phyloP scores from a whole-genome alignment of 2,113 vertebrate species.

The Charadrius vociferus region DNA sequence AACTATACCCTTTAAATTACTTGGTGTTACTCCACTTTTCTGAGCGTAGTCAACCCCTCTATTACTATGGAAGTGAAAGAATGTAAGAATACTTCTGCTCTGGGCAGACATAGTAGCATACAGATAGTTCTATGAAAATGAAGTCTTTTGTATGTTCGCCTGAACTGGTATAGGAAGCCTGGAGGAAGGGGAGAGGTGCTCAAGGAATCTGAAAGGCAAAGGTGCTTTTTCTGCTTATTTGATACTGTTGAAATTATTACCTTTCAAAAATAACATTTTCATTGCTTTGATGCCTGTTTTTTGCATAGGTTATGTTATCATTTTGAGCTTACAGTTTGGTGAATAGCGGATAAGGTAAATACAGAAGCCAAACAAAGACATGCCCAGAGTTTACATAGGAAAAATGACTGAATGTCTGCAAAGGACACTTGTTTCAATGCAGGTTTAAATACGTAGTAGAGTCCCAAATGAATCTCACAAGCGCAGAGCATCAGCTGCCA shows the following conservation, averaged over 20 bases:
- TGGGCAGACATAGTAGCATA: neutral
- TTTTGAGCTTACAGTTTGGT: neutral
- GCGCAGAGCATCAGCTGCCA: neutral
- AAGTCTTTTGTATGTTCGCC: neutral
- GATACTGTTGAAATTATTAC: neutral
- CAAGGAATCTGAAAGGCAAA: neutral
- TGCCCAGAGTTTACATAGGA: neutral
- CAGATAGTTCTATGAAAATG: neutral
- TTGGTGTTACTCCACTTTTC: neutral
- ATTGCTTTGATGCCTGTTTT: neutral
- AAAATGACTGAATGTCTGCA: neutral
- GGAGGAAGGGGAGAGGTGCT: neutral
- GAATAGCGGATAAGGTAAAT: neutral
- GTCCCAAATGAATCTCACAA: neutral
- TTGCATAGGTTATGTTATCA: neutral
- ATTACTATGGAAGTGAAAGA: neutral
- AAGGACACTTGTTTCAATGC: neutral
- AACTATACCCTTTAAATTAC: neutral
- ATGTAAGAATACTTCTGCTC: neutral
- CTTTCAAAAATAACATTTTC: neutral
- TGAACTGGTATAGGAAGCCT: neutral
- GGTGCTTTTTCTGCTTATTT: neutral
- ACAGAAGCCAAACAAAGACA: neutral
- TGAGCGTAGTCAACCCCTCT: neutral
- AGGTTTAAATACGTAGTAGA: neutral